Evolutionary conservation across 2,113 vertebrate species (phyloP).

Genomic region (Struthidea cinerea): DNA sequence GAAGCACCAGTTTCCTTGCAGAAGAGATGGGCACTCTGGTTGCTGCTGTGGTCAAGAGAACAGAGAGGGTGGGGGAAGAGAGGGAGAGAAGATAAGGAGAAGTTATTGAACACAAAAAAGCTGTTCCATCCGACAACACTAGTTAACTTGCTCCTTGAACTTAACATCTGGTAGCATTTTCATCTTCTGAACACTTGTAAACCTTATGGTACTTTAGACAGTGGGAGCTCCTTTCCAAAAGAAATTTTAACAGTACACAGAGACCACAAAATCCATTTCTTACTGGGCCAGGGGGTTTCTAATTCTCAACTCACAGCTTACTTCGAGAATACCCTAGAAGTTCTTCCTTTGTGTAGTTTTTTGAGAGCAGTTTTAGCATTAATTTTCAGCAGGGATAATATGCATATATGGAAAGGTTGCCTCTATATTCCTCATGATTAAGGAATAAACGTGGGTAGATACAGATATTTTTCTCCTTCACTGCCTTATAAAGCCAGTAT

Average conservation of each 20-base stretch:
- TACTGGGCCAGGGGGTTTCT: slow-evolving; percentile 33
- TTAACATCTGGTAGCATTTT: slow-evolving; percentile 76
- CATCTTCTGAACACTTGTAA: slow-evolving; percentile 73
- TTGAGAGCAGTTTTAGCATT: background rate
- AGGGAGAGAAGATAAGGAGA: background rate
- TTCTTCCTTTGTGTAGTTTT: slow-evolving; percentile 6
- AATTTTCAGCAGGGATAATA: slow-evolving; percentile 4
- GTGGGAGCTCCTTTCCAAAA: slow-evolving; percentile 63
- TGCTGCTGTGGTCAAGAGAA: background rate
- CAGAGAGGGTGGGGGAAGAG: background rate
- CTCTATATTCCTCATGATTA: background rate
- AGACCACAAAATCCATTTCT: slow-evolving; percentile 63
- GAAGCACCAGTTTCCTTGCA: background rate
- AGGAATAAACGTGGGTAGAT: background rate
- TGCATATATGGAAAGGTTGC: background rate
- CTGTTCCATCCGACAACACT: slow-evolving; percentile 40
- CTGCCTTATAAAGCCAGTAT: background rate
- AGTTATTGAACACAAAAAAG: background rate
- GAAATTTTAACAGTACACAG: slow-evolving; percentile 67
- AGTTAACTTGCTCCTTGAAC: slow-evolving; percentile 60
- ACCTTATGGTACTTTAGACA: slow-evolving; percentile 64
- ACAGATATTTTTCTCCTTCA: background rate
- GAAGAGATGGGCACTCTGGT: background rate
- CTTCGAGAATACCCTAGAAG: background rate
- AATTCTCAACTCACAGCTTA: slow-evolving; percentile 36